Evolutionary conservation across 1,140 invertebrate genomes (phyloP).

Genomic region (Bombus pascuorum): DNA sequence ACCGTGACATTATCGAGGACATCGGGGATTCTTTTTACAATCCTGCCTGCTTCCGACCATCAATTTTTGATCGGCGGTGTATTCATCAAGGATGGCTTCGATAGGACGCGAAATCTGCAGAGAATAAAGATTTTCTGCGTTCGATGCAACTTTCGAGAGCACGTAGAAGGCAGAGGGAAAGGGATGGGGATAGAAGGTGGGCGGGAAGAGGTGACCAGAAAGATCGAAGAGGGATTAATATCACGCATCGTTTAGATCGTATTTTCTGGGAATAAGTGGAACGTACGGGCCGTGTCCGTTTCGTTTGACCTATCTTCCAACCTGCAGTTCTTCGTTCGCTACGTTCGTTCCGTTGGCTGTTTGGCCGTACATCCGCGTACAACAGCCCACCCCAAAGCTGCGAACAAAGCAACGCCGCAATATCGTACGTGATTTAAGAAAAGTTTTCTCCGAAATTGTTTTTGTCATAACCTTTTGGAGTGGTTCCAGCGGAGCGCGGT

Average conservation of each 20-base stretch:
- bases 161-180: no score
- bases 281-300: conserved; percentile 31
- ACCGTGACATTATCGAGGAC: conserved; percentile 30
- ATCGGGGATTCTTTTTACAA: conserved; percentile 14
- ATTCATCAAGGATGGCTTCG: conserved; percentile 4
- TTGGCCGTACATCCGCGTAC: background rate
- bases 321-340: background rate
- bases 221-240: conserved; percentile 39
- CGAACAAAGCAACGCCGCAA: conserved; percentile 50
- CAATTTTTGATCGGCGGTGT: conserved; percentile 17
- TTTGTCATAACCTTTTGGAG: conserved; percentile 63
- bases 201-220: no score
- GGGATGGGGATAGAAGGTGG: no score
- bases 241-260: conserved; percentile 44
- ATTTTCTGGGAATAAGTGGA: conserved; percentile 27
- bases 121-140: conserved; percentile 15
- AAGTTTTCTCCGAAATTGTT: conserved; percentile 63
- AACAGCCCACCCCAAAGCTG: conserved; percentile 14
- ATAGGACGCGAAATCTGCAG: background rate
- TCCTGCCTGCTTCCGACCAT: background rate
- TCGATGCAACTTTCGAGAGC: background rate
- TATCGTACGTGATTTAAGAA: conserved; percentile 70
- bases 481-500: conserved; percentile 47
- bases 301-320: conserved; percentile 45
- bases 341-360: background rate